A percentile compares a stretch with the other conserved stretches of the same genome.
Evolutionary conservation across 2,888 invertebrate genomes (phyloP).

Genomic region (Nudaria mundana): DNA sequence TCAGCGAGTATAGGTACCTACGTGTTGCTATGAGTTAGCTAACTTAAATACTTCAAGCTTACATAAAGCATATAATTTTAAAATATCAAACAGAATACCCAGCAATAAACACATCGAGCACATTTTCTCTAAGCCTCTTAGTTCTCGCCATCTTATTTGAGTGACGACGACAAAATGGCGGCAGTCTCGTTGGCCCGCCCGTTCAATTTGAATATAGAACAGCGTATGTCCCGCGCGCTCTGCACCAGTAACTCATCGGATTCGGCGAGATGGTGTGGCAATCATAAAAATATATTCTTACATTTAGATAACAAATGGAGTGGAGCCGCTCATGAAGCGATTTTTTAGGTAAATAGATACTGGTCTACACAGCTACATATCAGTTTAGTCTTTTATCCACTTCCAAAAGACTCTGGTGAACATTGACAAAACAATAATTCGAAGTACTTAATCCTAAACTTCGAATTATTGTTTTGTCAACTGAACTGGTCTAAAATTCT

Average conservation of each 20-base stretch:
- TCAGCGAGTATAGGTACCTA: not conserved
- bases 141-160: constrained; percentile 61
- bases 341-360: too few relatives aligned
- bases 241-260: constrained; percentile 77
- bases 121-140: constrained; percentile 60
- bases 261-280: constrained; percentile 73
- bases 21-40: not conserved
- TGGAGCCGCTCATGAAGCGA: constrained; percentile 18
- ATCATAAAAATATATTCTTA: constrained; percentile 77
- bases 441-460: too few relatives aligned
- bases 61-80: constrained; percentile 32
- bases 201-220: constrained; percentile 80
- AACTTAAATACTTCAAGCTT: constrained; percentile 1
- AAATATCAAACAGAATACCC: constrained; percentile 40
- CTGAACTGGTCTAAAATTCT: too few relatives aligned
- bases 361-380: too few relatives aligned
- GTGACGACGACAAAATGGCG: constrained; percentile 75
- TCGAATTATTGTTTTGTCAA: too few relatives aligned
- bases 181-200: constrained; percentile 57
- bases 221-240: constrained; percentile 78
- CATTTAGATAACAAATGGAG: constrained; percentile 42
- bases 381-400: too few relatives aligned
- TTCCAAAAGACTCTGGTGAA: too few relatives aligned
- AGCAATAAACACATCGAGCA: constrained; percentile 45
- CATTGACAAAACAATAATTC: too few relatives aligned